Percentiles rank a stretch among this genome's conserved stretches.
These are phyloP conservation scores for Holothuria glaberrima DNA, from an alignment of 35 echinoderm and acorn worm species.

Conservation along the genomic window DNA sequence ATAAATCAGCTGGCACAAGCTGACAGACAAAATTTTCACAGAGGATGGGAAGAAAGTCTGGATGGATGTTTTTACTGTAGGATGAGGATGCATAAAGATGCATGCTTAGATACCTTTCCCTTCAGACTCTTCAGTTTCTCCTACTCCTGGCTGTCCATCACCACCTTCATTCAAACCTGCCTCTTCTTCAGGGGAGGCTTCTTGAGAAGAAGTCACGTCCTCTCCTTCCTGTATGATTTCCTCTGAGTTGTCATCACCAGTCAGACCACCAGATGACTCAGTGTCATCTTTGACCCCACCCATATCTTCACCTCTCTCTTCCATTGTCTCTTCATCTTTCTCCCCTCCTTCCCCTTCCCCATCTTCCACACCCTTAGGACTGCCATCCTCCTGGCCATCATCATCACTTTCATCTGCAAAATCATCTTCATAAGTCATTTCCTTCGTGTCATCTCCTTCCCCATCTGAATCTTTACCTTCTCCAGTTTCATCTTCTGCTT, in stretches of 20 bases:
- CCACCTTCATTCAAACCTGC: not conserved
- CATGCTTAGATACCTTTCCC: constrained; percentile 30
- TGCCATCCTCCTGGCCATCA: not conserved
- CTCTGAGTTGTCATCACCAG: not conserved
- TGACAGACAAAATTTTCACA: too few species aligned
- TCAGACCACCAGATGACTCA: too few species aligned
- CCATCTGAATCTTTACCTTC: not conserved
- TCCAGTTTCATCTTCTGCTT: not conserved
- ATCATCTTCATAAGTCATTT: not conserved
- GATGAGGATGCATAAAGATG: not conserved
- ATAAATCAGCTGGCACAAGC: too few species aligned
- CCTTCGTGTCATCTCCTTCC: not conserved
- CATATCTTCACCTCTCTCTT: too few species aligned
- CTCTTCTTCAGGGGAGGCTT: not conserved
- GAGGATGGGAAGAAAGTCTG: too few species aligned
- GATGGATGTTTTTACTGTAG: too few species aligned
- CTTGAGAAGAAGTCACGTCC: too few species aligned
- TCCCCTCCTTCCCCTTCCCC: too few species aligned
- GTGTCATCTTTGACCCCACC: too few species aligned
- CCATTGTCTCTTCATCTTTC: too few species aligned
- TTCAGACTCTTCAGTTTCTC: not conserved
- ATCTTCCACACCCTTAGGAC: not conserved
- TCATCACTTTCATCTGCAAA: not conserved
- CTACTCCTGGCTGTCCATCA: not conserved
- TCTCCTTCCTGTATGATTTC: not conserved